Conservation (phyloP, 1,140 invertebrate species). For the Sitobion miscanthi region DNA sequence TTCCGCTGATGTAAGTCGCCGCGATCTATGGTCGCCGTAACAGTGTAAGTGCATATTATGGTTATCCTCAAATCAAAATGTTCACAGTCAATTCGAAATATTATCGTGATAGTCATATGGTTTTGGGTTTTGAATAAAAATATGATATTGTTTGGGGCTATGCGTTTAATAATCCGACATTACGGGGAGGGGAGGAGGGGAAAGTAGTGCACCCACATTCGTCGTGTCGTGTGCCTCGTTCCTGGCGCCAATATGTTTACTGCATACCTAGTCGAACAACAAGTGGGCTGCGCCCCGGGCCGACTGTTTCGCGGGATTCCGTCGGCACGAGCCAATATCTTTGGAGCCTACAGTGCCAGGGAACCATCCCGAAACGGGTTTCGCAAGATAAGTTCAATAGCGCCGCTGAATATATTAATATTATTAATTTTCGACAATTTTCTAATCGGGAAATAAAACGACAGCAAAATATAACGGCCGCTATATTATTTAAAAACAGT, state of each 20-base stretch:
- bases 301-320: not conserved
- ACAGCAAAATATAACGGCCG: not conserved
- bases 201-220: not conserved
- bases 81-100: not conserved
- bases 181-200: not conserved
- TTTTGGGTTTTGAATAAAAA: not conserved
- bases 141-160: not conserved
- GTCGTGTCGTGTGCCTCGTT: not conserved
- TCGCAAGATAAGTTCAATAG: not conserved
- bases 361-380: conserved; percentile 11
- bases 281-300: not conserved
- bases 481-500: not conserved
- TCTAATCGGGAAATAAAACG: not conserved
- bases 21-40: not conserved
- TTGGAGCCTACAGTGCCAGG: not conserved
- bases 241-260: not conserved
- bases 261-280: not conserved
- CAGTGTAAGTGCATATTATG: not conserved
- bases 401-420: not conserved
- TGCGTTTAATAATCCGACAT: not conserved
- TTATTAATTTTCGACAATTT: not conserved
- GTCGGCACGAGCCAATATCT: not conserved
- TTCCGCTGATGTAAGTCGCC: no score
- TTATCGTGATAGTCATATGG: not conserved
- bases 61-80: not conserved